phyloP scores from a whole-genome alignment of 2,888 invertebrate species.

The Ennomos quercinarius region DNA sequence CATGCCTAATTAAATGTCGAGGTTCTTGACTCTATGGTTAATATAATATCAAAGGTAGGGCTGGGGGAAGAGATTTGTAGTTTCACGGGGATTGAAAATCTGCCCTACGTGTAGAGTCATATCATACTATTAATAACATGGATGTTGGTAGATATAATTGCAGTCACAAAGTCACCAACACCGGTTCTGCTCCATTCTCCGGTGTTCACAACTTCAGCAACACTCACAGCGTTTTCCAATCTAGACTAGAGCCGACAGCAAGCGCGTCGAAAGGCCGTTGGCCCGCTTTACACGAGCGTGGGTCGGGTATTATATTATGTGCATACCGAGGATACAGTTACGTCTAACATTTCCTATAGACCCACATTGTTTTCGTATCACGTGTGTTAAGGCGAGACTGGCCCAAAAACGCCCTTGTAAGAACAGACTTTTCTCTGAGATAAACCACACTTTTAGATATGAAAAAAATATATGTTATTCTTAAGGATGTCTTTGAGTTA shows the following conservation, averaged over 20 bases:
- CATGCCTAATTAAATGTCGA: slow-evolving; percentile 77
- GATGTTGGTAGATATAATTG: slow-evolving; percentile 4
- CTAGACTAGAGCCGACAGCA: slow-evolving; percentile 58
- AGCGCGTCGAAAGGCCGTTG: slow-evolving; percentile 69
- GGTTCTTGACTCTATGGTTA: slow-evolving; percentile 69
- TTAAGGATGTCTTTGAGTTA: too few relatives aligned
- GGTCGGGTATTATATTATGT: slow-evolving; percentile 68
- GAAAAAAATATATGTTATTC: too few relatives aligned
- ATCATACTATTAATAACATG: slow-evolving; percentile 2
- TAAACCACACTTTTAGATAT: too few relatives aligned
- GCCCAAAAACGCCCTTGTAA: too few relatives aligned
- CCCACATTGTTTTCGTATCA: slow-evolving; percentile 66
- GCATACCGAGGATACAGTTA: slow-evolving; percentile 65
- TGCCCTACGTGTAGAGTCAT: background rate
- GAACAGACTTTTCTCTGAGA: too few relatives aligned
- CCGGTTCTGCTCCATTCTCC: slow-evolving; percentile 24
- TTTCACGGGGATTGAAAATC: slow-evolving; percentile 24
- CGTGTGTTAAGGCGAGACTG: too few relatives aligned
- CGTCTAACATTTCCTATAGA: slow-evolving; percentile 64
- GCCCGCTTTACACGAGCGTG: slow-evolving; percentile 71
- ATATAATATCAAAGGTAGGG: slow-evolving; percentile 43
- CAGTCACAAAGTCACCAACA: slow-evolving; percentile 12
- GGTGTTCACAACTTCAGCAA: slow-evolving; percentile 40
- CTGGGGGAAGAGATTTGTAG: slow-evolving; percentile 25
- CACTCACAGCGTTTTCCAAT: slow-evolving; percentile 41